Base-by-base conservation (phyloP, 2,797 vertebrate species). In the Arnoldichthys spilopterus region DNA sequence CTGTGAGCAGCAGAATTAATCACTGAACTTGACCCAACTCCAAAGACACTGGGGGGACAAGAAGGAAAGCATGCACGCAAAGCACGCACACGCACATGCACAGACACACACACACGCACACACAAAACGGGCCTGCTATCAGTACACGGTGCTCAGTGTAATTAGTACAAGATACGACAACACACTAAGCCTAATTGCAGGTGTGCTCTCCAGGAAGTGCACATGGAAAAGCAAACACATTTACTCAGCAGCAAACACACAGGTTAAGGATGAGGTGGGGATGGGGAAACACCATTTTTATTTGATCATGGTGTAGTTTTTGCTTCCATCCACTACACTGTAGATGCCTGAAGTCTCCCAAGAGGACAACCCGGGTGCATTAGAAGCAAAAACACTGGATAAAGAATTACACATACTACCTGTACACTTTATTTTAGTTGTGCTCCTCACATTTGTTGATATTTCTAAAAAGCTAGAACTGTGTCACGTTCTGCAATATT, bases 1-100 rank as follows among this genome's bases (percentile, higher is more conserved):
- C 74, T 28, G 34, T 59, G 63, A 71, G 61, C 73, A 70, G 43
- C 63, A 77, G 73, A 83, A 83, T 75, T 81, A 81, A 64, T 76
- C 53, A 37, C 40, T 72, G 68, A 61, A 53, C 61, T 72, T 72
- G 34, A 72, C 62, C 68, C 61, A 43, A 61, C 68, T 75, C 18
- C n/a, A 58, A 61, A 72, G 53, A 76, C 24, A 22, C 22, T n/a
- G n/a, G n/a, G 4, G 37, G 59, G 66, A 58, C 22, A 49, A 8
- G 22, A 12, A 3, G 40, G 56, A 15, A 26, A 49, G 20, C 15
- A 34, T 13, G 59, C 7, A 32, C n/a, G 47, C 30, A 1, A 43
- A 63, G 54, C 45, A 54, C 30, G 54, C 13, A 59, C 7, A 32
- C 63, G 56, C 30, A 8, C 13, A 30, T 6, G 4, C 51, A 53